Evolutionary conservation across 2,797 vertebrate species (phyloP).

Genomic region (Chelmon rostratus): DNA sequence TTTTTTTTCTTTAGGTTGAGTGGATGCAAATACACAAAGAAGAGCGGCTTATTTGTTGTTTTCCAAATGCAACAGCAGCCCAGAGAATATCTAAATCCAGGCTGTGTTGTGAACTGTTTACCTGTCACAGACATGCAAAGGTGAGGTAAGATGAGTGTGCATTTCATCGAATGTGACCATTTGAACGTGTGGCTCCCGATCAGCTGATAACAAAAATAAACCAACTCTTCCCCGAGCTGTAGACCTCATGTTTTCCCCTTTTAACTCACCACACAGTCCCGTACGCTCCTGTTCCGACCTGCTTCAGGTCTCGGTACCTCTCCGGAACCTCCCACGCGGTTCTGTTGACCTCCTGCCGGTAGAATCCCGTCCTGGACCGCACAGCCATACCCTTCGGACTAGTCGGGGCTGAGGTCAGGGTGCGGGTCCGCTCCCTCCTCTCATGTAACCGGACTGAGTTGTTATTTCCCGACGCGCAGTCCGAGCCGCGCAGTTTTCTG

Average conservation of each 20-base stretch:
- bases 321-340: conserved; percentile 94
- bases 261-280: conserved; percentile 93
- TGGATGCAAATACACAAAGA: not conserved
- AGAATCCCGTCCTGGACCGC: conserved; percentile 88
- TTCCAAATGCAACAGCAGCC: too few relatives aligned
- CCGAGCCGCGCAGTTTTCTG: not conserved
- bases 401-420: conserved; percentile 12
- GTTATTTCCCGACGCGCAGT: conserved; percentile 9
- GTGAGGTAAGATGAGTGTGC: not conserved
- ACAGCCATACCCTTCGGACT: conserved; percentile 84
- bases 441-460: conserved; percentile 19
- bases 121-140: too few relatives aligned
- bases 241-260: too few relatives aligned
- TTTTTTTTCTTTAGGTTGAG: not conserved
- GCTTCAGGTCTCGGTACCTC: conserved; percentile 91
- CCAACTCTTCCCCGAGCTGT: not conserved
- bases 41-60: not conserved
- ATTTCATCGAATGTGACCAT: not conserved
- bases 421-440: not conserved
- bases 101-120: not conserved
- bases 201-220: not conserved
- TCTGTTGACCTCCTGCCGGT: conserved; percentile 92
- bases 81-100: too few relatives aligned
- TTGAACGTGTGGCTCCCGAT: not conserved
- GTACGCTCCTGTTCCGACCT: conserved; percentile 95